Conservation (phyloP, 2,113 vertebrate genomes). For the Notothenia coriiceps region DNA sequence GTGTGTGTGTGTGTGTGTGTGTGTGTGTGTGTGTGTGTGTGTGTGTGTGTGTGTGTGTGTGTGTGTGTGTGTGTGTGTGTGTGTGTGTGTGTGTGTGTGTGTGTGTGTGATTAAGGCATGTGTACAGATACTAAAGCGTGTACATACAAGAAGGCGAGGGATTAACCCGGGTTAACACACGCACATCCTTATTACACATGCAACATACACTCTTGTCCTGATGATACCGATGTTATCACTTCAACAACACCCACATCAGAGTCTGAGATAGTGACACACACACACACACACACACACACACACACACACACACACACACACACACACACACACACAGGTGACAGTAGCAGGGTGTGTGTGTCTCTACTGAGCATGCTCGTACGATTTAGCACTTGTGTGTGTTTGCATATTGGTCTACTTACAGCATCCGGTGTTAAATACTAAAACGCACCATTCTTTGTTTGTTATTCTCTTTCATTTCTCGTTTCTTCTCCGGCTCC, state of each 20-base stretch:
- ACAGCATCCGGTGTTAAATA: not conserved
- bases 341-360: conserved; percentile 5
- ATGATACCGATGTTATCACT: not conserved
- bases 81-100: conserved; percentile 2
- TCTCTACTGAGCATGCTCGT: conserved; percentile 20
- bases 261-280: too few relatives aligned
- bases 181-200: not conserved
- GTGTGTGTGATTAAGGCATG: conserved; percentile 24
- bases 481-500: conserved; percentile 4
- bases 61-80: not conserved
- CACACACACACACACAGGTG: not conserved
- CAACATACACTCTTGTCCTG: not conserved
- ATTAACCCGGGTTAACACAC: not conserved
- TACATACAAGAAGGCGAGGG: not conserved
- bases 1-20: too few relatives aligned
- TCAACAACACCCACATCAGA: not conserved
- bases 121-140: conserved; percentile 5
- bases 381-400: not conserved
- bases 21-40: too few relatives aligned
- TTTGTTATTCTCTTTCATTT: not conserved
- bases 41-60: not conserved
- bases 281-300: not conserved
- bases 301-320: not conserved
- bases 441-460: not conserved
- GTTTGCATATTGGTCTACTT: not conserved